Conservation (phyloP, 1,140 invertebrate species). For the Brachionus angularis region DNA sequence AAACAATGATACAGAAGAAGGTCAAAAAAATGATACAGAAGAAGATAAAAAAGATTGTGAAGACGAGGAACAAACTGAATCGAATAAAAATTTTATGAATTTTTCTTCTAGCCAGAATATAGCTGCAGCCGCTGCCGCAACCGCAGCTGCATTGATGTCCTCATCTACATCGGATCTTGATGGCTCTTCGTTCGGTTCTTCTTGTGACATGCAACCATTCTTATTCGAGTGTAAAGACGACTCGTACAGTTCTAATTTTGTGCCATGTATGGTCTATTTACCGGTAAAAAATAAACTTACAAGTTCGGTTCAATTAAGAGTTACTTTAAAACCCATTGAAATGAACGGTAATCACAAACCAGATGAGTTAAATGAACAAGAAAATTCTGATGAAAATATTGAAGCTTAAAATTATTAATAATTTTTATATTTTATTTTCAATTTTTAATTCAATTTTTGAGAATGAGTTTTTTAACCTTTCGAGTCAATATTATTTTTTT, state of each 20-base stretch:
- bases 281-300: constrained; percentile 37
- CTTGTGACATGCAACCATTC: constrained; percentile 39
- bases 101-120: too few relatives aligned
- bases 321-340: constrained; percentile 41
- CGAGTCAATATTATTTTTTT: too few relatives aligned
- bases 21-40: not conserved
- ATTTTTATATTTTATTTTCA: too few relatives aligned
- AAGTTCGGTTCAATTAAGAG: constrained; percentile 12
- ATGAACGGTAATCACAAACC: not conserved
- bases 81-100: too few relatives aligned
- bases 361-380: not conserved
- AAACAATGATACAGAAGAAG: not conserved
- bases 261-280: constrained; percentile 45
- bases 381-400: not conserved
- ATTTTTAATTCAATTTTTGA: too few relatives aligned
- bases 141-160: not conserved
- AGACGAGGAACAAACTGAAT: not conserved
- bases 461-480: too few relatives aligned
- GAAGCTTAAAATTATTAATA: too few relatives aligned
- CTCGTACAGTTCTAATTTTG: not conserved
- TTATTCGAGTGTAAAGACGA: constrained; percentile 36
- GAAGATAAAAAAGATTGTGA: not conserved
- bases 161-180: not conserved
- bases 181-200: not conserved
- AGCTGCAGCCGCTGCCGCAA: too few relatives aligned